Evolutionary conservation across 2,888 invertebrate species (phyloP).

Genomic region (Agrotis puta): DNA sequence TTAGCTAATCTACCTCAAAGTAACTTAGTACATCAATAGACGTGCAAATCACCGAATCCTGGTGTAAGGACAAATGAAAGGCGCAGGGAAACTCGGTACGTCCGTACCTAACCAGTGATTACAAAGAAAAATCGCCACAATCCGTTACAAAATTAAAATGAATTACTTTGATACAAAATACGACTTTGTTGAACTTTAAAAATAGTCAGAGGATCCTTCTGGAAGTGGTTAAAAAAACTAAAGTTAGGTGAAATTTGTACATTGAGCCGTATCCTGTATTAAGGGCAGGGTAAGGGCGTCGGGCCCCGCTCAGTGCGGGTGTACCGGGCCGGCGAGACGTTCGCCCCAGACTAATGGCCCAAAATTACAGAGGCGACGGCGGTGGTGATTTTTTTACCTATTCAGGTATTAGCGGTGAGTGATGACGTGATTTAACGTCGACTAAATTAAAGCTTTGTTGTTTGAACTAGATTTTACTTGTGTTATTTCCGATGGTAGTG

Average conservation of each 20-base stretch:
- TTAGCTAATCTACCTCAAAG: slow-evolving; percentile 28
- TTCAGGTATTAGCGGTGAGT: slow-evolving; percentile 29
- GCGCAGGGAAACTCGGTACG: slow-evolving; percentile 47
- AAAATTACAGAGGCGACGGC: slow-evolving; percentile 48
- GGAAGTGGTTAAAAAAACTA: slow-evolving; percentile 20
- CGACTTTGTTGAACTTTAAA: neutral
- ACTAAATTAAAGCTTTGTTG: slow-evolving; percentile 38
- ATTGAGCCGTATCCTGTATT: slow-evolving; percentile 55
- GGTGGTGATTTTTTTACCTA: slow-evolving; percentile 49
- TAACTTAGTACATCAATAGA: slow-evolving; percentile 25
- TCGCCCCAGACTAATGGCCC: slow-evolving; percentile 52
- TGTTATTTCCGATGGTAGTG: neutral
- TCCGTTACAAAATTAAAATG: slow-evolving; percentile 11
- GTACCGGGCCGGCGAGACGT: slow-evolving; percentile 67
- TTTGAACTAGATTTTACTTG: slow-evolving; percentile 18
- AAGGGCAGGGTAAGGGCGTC: slow-evolving; percentile 69
- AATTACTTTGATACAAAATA: slow-evolving; percentile 11
- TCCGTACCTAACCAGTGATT: slow-evolving; percentile 21
- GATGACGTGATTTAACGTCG: slow-evolving; percentile 37
- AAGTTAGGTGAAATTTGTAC: slow-evolving; percentile 36
- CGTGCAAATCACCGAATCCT: slow-evolving; percentile 34
- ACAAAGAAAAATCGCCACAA: slow-evolving; percentile 5
- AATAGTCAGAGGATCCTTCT: neutral
- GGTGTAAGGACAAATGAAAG: slow-evolving; percentile 50
- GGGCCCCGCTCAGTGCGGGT: slow-evolving; percentile 66